Conservation (phyloP, 1,140 invertebrate genomes). For the Cotesia vestalis region DNA sequence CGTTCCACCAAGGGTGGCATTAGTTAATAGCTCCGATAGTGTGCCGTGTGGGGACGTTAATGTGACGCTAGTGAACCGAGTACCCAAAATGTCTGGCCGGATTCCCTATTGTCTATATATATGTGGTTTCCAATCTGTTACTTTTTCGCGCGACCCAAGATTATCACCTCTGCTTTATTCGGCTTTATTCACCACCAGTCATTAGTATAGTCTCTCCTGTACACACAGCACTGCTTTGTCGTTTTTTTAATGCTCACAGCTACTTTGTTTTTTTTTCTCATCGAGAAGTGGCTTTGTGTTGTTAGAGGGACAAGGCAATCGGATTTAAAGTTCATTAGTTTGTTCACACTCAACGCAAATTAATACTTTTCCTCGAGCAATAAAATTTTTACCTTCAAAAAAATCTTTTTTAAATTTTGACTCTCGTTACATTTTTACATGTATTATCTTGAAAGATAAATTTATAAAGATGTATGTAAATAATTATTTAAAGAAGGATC, state of each 20-base stretch:
- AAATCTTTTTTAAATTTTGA: too few species aligned
- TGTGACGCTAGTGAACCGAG: slow-evolving; percentile 42
- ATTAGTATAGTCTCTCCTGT: not conserved
- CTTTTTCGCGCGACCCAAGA: slow-evolving; percentile 56
- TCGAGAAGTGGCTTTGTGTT: not conserved
- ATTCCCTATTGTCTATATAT: slow-evolving; percentile 23
- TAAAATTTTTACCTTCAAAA: too few species aligned
- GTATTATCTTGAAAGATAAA: too few species aligned
- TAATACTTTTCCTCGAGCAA: too few species aligned
- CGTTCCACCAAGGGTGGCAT: slow-evolving; percentile 51
- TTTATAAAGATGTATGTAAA: too few species aligned
- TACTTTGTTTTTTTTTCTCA: slow-evolving; percentile 11
- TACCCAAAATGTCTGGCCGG: slow-evolving; percentile 48
- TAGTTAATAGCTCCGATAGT: slow-evolving; percentile 60
- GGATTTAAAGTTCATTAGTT: slow-evolving; percentile 9
- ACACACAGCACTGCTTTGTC: not conserved
- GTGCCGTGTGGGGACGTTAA: slow-evolving; percentile 41
- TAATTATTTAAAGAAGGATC: too few species aligned
- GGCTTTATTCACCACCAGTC: not conserved
- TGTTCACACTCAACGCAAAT: too few species aligned
- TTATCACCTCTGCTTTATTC: slow-evolving; percentile 43
- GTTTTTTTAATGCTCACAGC: slow-evolving; percentile 14
- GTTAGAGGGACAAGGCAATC: not conserved
- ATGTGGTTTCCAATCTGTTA: slow-evolving; percentile 67
- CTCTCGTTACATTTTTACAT: too few species aligned